These are phyloP conservation scores for Seriola rivoliana DNA, from an alignment of 2,113 vertebrate genomes.

Conservation along the genomic window DNA sequence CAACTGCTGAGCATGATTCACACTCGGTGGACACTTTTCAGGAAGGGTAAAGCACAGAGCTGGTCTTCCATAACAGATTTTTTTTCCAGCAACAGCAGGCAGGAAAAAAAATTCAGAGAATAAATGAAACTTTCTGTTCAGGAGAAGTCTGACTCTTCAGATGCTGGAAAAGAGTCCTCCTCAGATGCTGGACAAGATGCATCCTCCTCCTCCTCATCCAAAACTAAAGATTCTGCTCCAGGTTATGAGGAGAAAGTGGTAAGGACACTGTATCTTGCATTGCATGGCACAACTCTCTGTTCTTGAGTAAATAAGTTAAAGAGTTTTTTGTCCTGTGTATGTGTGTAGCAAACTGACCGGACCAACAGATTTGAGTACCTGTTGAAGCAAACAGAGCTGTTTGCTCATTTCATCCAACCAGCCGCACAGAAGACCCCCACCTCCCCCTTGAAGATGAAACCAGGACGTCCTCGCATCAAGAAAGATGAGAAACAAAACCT, in stretches of 20 bases:
- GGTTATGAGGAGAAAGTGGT: conserved; percentile 99
- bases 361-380: conserved; percentile 99
- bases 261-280: conserved; percentile 47
- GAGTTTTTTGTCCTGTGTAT: conserved; percentile 40
- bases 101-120: no score
- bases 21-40: not conserved
- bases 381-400: conserved; percentile 97
- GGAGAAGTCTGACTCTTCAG: conserved; percentile 78
- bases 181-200: conserved; percentile 87
- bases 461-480: conserved; percentile 95
- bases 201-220: conserved; percentile 84
- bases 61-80: not conserved
- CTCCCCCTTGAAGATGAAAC: conserved; percentile 99
- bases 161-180: conserved; percentile 81
- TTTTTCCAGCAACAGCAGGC: no score
- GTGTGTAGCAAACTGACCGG: conserved; percentile 93
- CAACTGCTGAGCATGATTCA: not conserved
- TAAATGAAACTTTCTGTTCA: not conserved
- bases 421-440: conserved; percentile 99
- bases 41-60: not conserved
- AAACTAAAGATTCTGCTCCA: conserved; percentile 86
- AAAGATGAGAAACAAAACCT: conserved; percentile 99
- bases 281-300: not conserved
- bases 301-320: not conserved
- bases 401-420: conserved; percentile 99